Percentiles rank a stretch among this genome's conserved stretches.
Evolutionary conservation across 2,113 vertebrate species (phyloP).

Genomic region (Bufo bufo): DNA sequence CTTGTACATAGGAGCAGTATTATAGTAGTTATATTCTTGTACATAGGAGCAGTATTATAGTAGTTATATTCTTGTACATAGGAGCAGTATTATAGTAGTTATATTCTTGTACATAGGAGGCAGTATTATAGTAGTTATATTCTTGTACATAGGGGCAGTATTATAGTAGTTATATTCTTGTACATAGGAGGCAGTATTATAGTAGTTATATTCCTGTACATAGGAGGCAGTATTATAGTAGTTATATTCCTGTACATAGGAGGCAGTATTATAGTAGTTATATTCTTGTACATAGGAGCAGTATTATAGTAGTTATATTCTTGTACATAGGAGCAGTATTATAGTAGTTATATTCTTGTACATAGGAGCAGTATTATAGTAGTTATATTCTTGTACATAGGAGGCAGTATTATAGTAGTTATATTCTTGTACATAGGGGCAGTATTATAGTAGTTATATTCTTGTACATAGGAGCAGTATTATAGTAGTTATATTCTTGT

Average conservation of each 20-base stretch:
- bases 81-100: not conserved
- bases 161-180: not conserved
- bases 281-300: too few relatives aligned
- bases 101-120: not conserved
- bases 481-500: not conserved
- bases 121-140: slow-evolving; percentile 3
- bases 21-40: slow-evolving; percentile 3
- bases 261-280: too few relatives aligned
- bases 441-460: not conserved
- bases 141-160: not conserved
- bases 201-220: too few relatives aligned
- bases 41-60: not conserved
- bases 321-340: too few relatives aligned
- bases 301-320: too few relatives aligned
- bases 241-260: too few relatives aligned
- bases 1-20: not conserved
- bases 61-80: not conserved
- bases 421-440: too few relatives aligned
- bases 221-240: too few relatives aligned
- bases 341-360: not conserved
- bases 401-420: slow-evolving; percentile 6
- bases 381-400: slow-evolving; percentile 5
- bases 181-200: not conserved
- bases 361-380: slow-evolving; percentile 12
- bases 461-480: not conserved